Base-by-base conservation (phyloP, 2,797 vertebrate species). In the Bradypus variegatus region DNA sequence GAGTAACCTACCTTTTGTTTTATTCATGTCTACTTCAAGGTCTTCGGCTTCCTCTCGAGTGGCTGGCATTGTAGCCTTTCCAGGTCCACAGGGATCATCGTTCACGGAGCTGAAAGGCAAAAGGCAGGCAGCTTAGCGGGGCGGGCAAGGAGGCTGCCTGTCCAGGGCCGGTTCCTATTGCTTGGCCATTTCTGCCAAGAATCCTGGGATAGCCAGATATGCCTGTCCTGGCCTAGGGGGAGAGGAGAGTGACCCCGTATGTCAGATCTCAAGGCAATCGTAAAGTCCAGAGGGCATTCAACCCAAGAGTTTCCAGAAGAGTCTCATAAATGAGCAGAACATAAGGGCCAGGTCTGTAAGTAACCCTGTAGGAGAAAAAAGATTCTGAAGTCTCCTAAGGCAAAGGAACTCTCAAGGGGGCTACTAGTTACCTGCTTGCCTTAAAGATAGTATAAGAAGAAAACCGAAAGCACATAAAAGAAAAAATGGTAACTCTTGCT, bases 51-150 rank as follows among this genome's bases (percentile, higher is more conserved):
- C 27, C 38, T 82, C 27, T 45, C 86, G 75, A 77, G 38, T 53
- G 2, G 0, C 70, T 48, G 48, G n/a, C 7, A 31, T 27, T 81
- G 85, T 53, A 31, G 41, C 48, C 58, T 41, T 88, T 87, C 45
- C 27, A 33, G 69, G 33, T 33, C 48, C 2, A 0, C 82, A 58
- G 64, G 50, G 29, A 92, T 29, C 67, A 86, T 92, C 48, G 48
- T 82, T 94, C 90, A 82, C 45, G 15, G 36, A 3, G 3, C 95
- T 95, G 82, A 53, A 82, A 58, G 58, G 58, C 41, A 58, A 50
- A 89, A 60, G 67, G 69, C 62, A 25, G 27, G 5, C 16, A 14
- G 4, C 27, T 95, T 79, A 90, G 50, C 5, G 33, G 58, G 27
- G 4, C 12, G 0, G 33, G 33, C 53, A 27, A 31, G 69, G 38